A percentile compares a stretch with the other conserved stretches of the same genome.
These are phyloP conservation scores for Gymnobelideus leadbeateri DNA, from an alignment of 2,113 vertebrate genomes.

Conservation along the genomic window DNA sequence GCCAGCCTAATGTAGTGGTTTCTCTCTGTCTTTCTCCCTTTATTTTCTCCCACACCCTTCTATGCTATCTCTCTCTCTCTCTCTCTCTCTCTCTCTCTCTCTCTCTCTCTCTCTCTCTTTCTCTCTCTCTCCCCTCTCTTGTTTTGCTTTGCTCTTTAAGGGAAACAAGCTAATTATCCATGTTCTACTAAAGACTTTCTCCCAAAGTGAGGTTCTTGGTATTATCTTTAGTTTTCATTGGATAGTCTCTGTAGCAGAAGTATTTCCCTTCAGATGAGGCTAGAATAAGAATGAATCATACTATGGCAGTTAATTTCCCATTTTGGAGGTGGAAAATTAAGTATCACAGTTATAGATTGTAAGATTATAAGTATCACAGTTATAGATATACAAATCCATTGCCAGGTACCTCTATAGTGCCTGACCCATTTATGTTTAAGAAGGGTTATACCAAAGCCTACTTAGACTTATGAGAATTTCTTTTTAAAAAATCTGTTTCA, in stretches of 20 bases:
- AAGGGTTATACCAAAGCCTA: neutral
- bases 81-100: neutral
- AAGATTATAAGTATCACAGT: neutral
- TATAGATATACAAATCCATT: neutral
- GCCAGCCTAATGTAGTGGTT: neutral
- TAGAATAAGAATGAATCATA: neutral
- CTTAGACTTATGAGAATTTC: neutral
- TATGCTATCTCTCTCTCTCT: neutral
- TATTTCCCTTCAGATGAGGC: neutral
- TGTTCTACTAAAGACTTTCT: neutral
- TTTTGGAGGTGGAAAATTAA: neutral
- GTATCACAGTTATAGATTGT: neutral
- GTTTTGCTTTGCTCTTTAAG: neutral
- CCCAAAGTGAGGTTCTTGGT: neutral
- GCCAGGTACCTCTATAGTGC: neutral
- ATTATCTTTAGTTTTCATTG: neutral
- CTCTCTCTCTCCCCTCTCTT: neutral
- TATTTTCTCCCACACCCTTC: too few relatives aligned
- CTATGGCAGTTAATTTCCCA: neutral
- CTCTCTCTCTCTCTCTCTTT: too few relatives aligned
- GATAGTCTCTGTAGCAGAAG: neutral
- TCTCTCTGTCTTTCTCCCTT: neutral
- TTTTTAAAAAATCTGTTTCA: neutral
- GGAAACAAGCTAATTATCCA: neutral
- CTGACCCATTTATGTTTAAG: neutral